Evolutionary conservation across 2,888 invertebrate species (phyloP).

Genomic region (Drosophila monieri): DNA sequence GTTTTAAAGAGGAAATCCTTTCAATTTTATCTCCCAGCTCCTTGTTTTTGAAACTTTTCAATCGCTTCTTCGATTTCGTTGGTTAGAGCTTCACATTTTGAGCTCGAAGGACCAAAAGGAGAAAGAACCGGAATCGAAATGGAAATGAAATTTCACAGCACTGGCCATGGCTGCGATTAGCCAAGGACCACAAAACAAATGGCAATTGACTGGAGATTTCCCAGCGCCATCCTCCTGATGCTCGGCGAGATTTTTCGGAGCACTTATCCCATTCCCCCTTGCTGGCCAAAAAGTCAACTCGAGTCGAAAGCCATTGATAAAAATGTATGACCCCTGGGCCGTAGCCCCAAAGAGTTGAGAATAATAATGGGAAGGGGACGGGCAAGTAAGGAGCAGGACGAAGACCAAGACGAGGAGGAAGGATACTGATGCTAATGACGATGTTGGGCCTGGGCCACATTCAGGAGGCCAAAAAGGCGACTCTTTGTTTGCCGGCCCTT

Average conservation of each 20-base stretch:
- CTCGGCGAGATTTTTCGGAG: background rate
- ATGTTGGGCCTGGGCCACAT: slow-evolving; percentile 11
- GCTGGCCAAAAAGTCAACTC: slow-evolving; percentile 26
- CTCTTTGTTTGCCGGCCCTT: slow-evolving; percentile 41
- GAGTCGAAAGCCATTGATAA: slow-evolving; percentile 35
- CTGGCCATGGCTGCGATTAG: slow-evolving; percentile 19
- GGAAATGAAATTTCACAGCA: background rate
- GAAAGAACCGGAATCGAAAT: slow-evolving; percentile 14
- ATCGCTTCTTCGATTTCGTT: background rate
- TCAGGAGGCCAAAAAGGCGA: slow-evolving; percentile 15
- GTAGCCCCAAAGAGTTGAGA: slow-evolving; percentile 21
- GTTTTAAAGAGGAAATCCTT: background rate
- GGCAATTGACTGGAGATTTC: slow-evolving; percentile 28
- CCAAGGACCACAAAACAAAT: slow-evolving; percentile 26
- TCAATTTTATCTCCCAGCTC: background rate
- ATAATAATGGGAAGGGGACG: slow-evolving; percentile 1
- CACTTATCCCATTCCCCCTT: background rate
- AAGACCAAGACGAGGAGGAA: background rate
- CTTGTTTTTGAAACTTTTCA: too few species aligned
- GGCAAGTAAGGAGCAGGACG: background rate
- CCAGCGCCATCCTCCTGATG: background rate
- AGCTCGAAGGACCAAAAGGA: slow-evolving; percentile 2
- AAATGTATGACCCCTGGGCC: slow-evolving; percentile 27
- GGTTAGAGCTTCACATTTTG: too few species aligned
- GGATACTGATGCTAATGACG: slow-evolving; percentile 29